These are phyloP conservation scores for Tragelaphus oryx DNA, from an alignment of 2,797 vertebrate genomes.

Conservation along the genomic window DNA sequence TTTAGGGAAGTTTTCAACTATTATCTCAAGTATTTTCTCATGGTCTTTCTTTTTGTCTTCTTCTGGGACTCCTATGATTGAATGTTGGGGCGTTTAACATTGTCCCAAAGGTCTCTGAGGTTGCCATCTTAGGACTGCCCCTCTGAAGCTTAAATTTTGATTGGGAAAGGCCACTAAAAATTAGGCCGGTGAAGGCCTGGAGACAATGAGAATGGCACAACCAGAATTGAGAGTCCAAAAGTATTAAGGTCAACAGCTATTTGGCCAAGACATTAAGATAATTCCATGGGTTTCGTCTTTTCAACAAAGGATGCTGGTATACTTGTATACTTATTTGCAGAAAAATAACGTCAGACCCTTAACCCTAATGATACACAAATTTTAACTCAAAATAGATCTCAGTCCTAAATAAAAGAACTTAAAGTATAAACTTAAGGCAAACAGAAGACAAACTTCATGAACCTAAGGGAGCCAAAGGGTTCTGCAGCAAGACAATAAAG, in stretches of 20 bases:
- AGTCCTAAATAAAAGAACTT: not conserved
- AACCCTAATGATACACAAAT: not conserved
- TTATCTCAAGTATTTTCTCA: no score
- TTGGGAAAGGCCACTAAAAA: not conserved
- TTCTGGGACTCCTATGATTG: no score
- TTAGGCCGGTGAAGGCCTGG: not conserved
- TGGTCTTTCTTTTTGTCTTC: no score
- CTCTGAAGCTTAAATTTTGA: not conserved
- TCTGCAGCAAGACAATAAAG: not conserved
- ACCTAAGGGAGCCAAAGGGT: not conserved
- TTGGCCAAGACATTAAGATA: not conserved
- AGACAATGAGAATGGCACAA: not conserved
- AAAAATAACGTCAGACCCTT: no score
- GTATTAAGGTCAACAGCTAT: not conserved
- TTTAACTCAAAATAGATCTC: not conserved
- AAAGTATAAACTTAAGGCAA: not conserved
- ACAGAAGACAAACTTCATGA: not conserved
- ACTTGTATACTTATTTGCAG: no score
- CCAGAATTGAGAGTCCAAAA: not conserved
- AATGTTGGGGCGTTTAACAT: accelerated
- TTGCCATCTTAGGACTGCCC: no score
- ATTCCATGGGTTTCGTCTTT: not conserved
- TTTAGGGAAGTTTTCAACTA: no score
- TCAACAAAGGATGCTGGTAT: no score
- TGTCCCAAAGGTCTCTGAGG: no score